phyloP scores from a whole-genome alignment of 2,888 invertebrate species.

The Hylaea fasciaria region DNA sequence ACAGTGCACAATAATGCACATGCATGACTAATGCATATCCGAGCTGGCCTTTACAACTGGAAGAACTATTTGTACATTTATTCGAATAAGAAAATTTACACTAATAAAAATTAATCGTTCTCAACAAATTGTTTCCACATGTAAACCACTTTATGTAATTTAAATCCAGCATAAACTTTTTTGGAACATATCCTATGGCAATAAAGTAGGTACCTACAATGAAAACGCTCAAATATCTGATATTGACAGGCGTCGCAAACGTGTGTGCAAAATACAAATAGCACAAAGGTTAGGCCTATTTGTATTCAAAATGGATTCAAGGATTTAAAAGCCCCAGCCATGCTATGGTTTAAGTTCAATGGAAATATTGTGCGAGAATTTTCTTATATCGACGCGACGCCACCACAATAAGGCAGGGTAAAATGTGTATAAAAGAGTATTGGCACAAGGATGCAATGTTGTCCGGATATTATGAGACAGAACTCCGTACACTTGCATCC shows the following conservation, averaged over 20 bases:
- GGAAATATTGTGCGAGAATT: slow-evolving; percentile 14
- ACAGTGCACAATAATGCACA: no score
- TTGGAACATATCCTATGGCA: slow-evolving; percentile 9
- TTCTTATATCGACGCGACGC: not conserved
- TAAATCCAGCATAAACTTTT: not conserved
- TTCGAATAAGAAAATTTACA: no score
- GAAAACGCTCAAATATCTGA: slow-evolving; percentile 21
- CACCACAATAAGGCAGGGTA: not conserved
- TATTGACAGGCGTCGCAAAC: slow-evolving; percentile 26
- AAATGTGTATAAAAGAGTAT: not conserved
- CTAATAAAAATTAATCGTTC: no score
- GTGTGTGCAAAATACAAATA: slow-evolving; percentile 16
- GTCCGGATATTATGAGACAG: no score
- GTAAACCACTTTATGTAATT: not conserved
- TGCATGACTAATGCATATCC: not conserved
- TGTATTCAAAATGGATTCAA: slow-evolving; percentile 27
- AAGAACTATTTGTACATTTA: no score
- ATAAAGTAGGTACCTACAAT: no score
- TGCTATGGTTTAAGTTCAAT: slow-evolving; percentile 21
- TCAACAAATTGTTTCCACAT: not conserved
- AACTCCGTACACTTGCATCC: no score
- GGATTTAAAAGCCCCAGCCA: slow-evolving; percentile 21
- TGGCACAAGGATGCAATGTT: not conserved
- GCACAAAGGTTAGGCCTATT: slow-evolving; percentile 20
- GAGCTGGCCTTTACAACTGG: no score